These are phyloP conservation scores for Monomorium pharaonis DNA, from an alignment of 1,140 invertebrate genomes.

Conservation along the genomic window DNA sequence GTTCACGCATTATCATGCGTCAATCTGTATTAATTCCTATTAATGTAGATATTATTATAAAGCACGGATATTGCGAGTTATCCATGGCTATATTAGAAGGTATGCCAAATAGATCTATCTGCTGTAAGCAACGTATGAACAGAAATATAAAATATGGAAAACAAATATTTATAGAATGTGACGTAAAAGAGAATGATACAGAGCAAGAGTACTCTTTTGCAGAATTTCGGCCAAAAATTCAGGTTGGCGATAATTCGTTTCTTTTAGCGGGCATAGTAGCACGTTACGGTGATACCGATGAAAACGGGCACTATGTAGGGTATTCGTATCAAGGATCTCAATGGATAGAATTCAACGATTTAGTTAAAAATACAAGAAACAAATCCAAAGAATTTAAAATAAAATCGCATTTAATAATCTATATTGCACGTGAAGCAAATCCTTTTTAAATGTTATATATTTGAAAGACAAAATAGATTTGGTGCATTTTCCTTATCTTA, in stretches of 20 bases:
- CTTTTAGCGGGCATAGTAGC: not conserved
- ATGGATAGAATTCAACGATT: not conserved
- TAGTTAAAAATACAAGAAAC: not conserved
- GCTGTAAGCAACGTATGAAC: not conserved
- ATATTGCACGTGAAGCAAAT: too few species aligned
- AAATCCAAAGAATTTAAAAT: not conserved
- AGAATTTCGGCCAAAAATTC: not conserved
- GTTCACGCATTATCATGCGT: not conserved
- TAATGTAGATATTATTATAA: not conserved
- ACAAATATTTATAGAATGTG: slow-evolving; percentile 1
- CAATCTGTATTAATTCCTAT: not conserved
- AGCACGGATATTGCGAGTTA: not conserved
- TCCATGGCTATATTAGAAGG: not conserved
- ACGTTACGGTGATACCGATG: not conserved
- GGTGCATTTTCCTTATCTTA: too few species aligned
- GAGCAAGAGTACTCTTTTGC: not conserved
- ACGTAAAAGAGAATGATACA: not conserved
- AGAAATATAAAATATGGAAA: not conserved
- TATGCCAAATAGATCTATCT: not conserved
- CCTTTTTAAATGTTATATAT: too few species aligned
- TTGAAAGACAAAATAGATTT: too few species aligned
- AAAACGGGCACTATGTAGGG: not conserved
- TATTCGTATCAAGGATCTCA: not conserved
- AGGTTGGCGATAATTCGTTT: not conserved
- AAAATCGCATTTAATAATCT: too few species aligned